Percentiles rank a stretch among this genome's conserved stretches.
Evolutionary conservation across 2,888 invertebrate genomes (phyloP).

Genomic region (Phrixothrix hirtus): DNA sequence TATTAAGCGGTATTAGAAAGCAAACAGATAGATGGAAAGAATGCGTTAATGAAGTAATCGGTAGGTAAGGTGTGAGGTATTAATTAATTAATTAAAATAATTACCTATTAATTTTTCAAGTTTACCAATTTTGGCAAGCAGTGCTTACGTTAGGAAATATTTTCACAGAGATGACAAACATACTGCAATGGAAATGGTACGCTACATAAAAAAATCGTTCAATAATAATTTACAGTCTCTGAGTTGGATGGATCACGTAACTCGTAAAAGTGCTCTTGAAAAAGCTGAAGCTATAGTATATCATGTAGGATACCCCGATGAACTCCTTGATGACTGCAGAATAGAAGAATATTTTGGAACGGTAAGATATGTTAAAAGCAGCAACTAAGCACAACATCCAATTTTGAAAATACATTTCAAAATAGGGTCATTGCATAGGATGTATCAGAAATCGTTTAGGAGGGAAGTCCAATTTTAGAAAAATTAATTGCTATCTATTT

Average conservation of each 20-base stretch:
- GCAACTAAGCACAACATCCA: no score
- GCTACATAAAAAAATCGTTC: slow-evolving; percentile 32
- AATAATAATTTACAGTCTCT: slow-evolving; percentile 31
- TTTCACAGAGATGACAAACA: slow-evolving; percentile 20
- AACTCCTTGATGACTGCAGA: slow-evolving; percentile 35
- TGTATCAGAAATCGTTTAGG: no score
- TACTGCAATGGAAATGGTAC: slow-evolving; percentile 33
- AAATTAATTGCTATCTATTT: no score
- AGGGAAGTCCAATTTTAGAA: no score
- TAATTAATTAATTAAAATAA: no score
- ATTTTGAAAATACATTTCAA: no score
- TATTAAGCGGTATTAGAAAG: slow-evolving; percentile 75
- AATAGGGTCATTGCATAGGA: no score
- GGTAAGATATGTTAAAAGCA: no score
- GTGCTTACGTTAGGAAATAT: slow-evolving; percentile 73
- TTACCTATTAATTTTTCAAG: no score
- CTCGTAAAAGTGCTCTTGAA: slow-evolving; percentile 32
- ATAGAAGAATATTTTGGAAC: slow-evolving; percentile 53
- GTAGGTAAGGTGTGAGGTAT: no score
- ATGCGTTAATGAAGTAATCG: slow-evolving; percentile 69
- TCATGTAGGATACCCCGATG: slow-evolving; percentile 41
- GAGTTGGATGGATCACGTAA: slow-evolving; percentile 38
- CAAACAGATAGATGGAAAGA: slow-evolving; percentile 81
- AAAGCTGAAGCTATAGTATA: slow-evolving; percentile 35
- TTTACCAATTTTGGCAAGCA: slow-evolving; percentile 66